These are phyloP conservation scores for Bubo scandiacus DNA, from an alignment of 2,113 vertebrate genomes.

Conservation along the genomic window DNA sequence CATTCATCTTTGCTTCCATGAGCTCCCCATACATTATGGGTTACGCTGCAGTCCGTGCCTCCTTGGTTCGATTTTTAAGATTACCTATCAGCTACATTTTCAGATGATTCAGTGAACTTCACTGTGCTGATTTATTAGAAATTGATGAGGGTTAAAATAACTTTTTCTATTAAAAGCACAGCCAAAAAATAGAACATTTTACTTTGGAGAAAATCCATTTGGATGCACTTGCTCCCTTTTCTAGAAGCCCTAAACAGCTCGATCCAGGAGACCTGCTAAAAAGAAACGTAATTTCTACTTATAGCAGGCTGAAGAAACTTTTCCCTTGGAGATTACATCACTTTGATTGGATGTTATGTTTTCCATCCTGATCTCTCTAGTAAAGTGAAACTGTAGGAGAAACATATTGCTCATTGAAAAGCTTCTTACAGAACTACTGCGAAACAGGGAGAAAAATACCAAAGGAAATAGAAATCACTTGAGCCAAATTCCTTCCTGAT, in stretches of 20 bases:
- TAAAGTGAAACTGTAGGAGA: slow-evolving; percentile 41
- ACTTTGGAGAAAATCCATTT: slow-evolving; percentile 59
- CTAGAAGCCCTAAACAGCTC: slow-evolving; percentile 52
- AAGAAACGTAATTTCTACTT: slow-evolving; percentile 64
- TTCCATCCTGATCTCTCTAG: slow-evolving; percentile 59
- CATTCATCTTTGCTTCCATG: background rate
- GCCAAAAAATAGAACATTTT: slow-evolving; percentile 4
- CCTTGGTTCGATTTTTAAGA: background rate
- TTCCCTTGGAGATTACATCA: slow-evolving; percentile 68
- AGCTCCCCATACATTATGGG: background rate
- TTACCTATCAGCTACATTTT: background rate
- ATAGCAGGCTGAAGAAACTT: slow-evolving; percentile 62
- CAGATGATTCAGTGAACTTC: slow-evolving; percentile 7
- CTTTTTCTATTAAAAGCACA: slow-evolving; percentile 40
- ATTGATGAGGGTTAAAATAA: slow-evolving; percentile 38
- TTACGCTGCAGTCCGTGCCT: background rate
- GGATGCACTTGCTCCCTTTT: background rate
- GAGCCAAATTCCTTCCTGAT: background rate
- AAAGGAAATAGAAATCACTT: slow-evolving; percentile 21
- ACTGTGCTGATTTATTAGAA: slow-evolving; percentile 4
- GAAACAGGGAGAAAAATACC: background rate
- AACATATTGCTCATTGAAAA: slow-evolving; percentile 49
- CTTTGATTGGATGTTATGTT: slow-evolving; percentile 62
- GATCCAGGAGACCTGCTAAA: slow-evolving; percentile 50
- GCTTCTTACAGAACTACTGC: background rate